Conservation (phyloP, 2,888 invertebrate species). For the Mythimna lalbum region DNA sequence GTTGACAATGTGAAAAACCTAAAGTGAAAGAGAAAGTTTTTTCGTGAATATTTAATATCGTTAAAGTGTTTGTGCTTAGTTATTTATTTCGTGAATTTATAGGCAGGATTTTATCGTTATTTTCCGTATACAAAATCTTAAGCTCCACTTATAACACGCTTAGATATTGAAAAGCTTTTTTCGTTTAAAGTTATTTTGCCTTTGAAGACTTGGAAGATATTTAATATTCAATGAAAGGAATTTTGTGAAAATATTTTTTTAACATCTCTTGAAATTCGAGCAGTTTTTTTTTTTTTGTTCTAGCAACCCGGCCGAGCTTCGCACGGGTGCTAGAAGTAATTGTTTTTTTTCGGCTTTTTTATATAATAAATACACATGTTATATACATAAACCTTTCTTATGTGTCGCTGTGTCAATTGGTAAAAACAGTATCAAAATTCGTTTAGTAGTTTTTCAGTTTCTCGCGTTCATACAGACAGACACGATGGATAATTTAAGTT, state of each 20-base stretch:
- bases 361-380: no score
- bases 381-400: no score
- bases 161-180: slow-evolving; percentile 36
- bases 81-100: slow-evolving; percentile 1
- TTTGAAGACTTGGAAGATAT: slow-evolving; percentile 8
- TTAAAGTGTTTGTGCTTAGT: slow-evolving; percentile 28
- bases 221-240: slow-evolving; percentile 17
- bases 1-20: neutral
- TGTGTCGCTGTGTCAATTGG: no score
- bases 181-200: slow-evolving; percentile 1
- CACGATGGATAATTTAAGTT: no score
- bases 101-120: slow-evolving; percentile 11
- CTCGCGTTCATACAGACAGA: no score
- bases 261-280: neutral
- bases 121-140: slow-evolving; percentile 30
- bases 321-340: no score
- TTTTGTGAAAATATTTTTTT: slow-evolving; percentile 2
- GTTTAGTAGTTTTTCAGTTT: no score
- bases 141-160: slow-evolving; percentile 47
- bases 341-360: no score
- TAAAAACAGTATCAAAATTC: no score
- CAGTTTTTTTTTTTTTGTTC: neutral
- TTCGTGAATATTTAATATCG: neutral
- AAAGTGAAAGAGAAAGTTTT: neutral
- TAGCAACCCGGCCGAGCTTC: no score